A percentile compares a stretch with the other conserved stretches of the same genome.
Conservation (phyloP, 2,113 vertebrate species). For the Pan paniscus region DNA sequence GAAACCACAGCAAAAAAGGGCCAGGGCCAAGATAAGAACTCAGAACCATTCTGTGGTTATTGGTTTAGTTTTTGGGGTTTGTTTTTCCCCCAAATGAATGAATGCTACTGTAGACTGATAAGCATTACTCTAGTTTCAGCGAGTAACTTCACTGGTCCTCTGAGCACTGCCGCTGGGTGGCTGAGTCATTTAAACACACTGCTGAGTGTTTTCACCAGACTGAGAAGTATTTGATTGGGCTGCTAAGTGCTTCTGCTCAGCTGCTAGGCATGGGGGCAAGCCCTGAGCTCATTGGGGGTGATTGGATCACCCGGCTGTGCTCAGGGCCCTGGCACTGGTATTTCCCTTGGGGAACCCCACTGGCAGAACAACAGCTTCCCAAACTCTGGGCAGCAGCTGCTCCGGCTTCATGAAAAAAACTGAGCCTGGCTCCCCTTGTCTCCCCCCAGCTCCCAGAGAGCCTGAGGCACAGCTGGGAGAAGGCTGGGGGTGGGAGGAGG, state of each 20-base stretch:
- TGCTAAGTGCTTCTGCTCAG: background rate
- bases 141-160: background rate
- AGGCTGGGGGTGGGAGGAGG: background rate
- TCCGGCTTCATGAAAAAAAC: background rate
- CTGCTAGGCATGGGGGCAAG: background rate
- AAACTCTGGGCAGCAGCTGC: constrained; percentile 28
- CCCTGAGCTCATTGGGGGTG: background rate
- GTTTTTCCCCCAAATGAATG: background rate
- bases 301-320: background rate
- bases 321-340: background rate
- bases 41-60: background rate
- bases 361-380: constrained; percentile 22
- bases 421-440: background rate
- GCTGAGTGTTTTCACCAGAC: background rate
- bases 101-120: background rate
- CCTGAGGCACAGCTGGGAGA: background rate
- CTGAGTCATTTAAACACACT: background rate
- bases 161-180: background rate
- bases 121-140: background rate
- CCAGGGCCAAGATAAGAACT: background rate
- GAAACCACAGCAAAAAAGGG: background rate
- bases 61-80: background rate
- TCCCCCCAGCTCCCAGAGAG: background rate
- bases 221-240: background rate
- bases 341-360: background rate